Base-by-base conservation (phyloP, 2,797 vertebrate species). In the Onychomys leucogaster region DNA sequence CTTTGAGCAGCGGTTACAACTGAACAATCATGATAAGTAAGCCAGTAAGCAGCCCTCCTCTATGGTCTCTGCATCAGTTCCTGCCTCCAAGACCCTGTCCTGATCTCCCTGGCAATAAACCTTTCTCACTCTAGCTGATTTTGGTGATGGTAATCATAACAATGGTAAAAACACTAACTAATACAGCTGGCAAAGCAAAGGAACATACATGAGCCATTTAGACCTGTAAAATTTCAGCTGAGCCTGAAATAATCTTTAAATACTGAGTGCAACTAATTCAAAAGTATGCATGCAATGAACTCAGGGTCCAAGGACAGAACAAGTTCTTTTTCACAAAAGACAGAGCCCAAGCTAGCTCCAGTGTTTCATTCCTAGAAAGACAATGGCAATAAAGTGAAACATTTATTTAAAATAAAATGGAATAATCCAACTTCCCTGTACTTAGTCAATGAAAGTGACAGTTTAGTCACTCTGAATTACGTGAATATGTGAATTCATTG, bases 281-380 rank as follows among this genome's bases (percentile, higher is more conserved):
- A 83, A 41, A 43, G 4, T 2, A 19, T 6, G 0, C 82, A 2
- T 52, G 0, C 14, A 55, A 3, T 2, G 1, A 80, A 43, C 2
- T 12, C 4, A 4, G 9, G 12, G 7, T 52, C 49, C 34, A 12
- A 2, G 43, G 49, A 71, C 3, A 32, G 9, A 1, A 21, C 12
- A 76, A 46, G 14, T 32, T 94, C 6, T 63, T 69, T 34, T 55
- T 61, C 7, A 19, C 0, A 1, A 86, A 82, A 59, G 80, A 9
- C 3, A 27, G n/a, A 13, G 25, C 52, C 52, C 23, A 75, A 52
- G 49, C 4, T 41, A 4, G 7, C 10, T 49, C 13, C 78, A 29
- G 11, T 69, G 19, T 21, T 43, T 32, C 1, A 11, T 29, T 32
- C 9, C 16, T 21, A 46, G 14, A 71, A 93, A 71, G 75, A 59